Evolutionary conservation across 2,797 vertebrate species (phyloP).

Genomic region (Megalops cyprinoides): DNA sequence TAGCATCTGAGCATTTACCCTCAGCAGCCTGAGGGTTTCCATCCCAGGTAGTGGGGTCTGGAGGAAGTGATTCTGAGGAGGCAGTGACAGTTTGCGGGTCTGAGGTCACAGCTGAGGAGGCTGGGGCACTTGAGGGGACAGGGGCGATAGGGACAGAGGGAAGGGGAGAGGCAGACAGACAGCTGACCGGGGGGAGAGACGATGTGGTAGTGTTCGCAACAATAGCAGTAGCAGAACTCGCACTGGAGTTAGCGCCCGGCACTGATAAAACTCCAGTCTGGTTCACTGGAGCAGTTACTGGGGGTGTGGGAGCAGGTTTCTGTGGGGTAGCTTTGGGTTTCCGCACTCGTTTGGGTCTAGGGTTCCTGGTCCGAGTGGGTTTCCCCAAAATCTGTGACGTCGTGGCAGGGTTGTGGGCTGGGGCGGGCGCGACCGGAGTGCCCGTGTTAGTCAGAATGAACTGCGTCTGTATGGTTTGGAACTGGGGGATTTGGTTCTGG

Average conservation of each 20-base stretch:
- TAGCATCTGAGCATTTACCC: slow-evolving; percentile 48
- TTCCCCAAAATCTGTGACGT: slow-evolving; percentile 65
- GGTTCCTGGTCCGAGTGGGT: slow-evolving; percentile 65
- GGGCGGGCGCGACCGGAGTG: slow-evolving; percentile 45
- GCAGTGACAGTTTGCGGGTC: neutral
- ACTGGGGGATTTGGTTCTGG: slow-evolving; percentile 69
- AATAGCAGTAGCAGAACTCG: slow-evolving; percentile 26
- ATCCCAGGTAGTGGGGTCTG: slow-evolving; percentile 26
- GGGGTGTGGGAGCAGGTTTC: slow-evolving; percentile 47
- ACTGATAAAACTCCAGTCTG: slow-evolving; percentile 32
- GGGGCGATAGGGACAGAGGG: slow-evolving; percentile 37
- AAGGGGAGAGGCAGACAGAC: slow-evolving; percentile 16
- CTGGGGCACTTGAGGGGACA: neutral
- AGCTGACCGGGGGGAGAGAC: neutral
- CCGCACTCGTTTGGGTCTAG: slow-evolving; percentile 70
- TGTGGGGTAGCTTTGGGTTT: slow-evolving; percentile 67
- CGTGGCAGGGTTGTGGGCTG: slow-evolving; percentile 43
- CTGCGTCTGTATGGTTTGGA: slow-evolving; percentile 77
- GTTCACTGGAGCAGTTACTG: slow-evolving; percentile 29
- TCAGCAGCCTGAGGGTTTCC: slow-evolving; percentile 41
- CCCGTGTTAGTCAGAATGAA: slow-evolving; percentile 82
- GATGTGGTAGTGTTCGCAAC: slow-evolving; percentile 25
- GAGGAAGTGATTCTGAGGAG: neutral
- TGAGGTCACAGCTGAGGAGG: neutral
- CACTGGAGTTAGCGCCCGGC: slow-evolving; percentile 21